Conservation (phyloP, 1,140 invertebrate species). For the Micrasema longulum region DNA sequence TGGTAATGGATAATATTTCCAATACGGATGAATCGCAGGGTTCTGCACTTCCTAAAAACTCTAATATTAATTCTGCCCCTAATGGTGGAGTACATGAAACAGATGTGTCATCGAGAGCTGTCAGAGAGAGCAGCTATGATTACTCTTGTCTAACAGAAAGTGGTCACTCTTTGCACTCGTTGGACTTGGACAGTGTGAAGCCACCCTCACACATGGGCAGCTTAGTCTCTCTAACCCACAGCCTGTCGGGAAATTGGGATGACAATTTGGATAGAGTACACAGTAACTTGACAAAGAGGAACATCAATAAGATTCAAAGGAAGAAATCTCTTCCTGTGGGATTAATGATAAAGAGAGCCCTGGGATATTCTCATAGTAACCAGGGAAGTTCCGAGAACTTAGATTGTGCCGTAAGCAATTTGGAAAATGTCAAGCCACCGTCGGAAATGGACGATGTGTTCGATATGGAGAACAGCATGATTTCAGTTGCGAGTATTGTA, state of each 20-base stretch:
- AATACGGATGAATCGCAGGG: too few species aligned
- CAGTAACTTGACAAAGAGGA: slow-evolving; percentile 59
- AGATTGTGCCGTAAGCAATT: slow-evolving; percentile 64
- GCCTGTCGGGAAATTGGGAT: slow-evolving; percentile 67
- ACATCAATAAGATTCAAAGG: slow-evolving; percentile 57
- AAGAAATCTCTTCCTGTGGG: slow-evolving; percentile 79
- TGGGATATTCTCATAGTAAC: slow-evolving; percentile 70
- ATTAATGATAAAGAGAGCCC: slow-evolving; percentile 76
- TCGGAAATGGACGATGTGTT: slow-evolving; percentile 82
- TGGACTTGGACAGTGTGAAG: slow-evolving; percentile 81
- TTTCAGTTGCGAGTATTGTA: slow-evolving; percentile 85
- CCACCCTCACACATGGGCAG: slow-evolving; percentile 83
- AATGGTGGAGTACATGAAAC: slow-evolving; percentile 79
- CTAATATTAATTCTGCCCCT: too few species aligned
- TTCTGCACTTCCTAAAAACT: too few species aligned
- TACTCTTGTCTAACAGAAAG: slow-evolving; percentile 69
- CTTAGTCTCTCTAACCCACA: slow-evolving; percentile 72
- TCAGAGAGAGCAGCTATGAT: slow-evolving; percentile 68
- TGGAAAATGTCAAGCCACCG: slow-evolving; percentile 86
- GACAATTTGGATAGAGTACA: slow-evolving; percentile 57
- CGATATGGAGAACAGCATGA: slow-evolving; percentile 84
- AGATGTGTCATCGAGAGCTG: slow-evolving; percentile 75
- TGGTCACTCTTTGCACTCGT: slow-evolving; percentile 63
- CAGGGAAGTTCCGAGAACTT: slow-evolving; percentile 74
- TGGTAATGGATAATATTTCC: too few species aligned